Conservation (phyloP, 2,113 vertebrate genomes). For the Mustela nigripes region DNA sequence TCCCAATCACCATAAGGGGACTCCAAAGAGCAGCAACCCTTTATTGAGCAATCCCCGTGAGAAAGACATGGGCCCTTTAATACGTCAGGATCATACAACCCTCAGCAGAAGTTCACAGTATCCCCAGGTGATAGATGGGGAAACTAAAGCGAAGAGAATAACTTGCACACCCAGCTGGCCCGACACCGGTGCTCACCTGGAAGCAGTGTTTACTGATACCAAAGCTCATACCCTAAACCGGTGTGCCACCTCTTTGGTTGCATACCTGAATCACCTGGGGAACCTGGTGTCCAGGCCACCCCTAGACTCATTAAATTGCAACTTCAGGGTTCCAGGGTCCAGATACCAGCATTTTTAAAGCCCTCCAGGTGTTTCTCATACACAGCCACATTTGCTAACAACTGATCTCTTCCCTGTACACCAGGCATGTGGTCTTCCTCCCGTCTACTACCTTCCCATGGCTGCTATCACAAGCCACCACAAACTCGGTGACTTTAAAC, state of each 20-base stretch:
- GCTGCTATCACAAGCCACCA: background rate
- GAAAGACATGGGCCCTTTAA: background rate
- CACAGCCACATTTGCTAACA: background rate
- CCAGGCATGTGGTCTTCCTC: background rate
- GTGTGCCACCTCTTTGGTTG: rapidly evolving
- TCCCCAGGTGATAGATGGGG: background rate
- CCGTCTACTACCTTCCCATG: background rate
- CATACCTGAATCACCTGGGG: background rate
- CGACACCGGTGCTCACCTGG: background rate
- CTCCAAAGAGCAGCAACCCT: background rate
- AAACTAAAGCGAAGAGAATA: background rate
- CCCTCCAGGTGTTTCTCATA: background rate
- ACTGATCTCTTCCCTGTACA: background rate
- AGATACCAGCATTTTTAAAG: background rate
- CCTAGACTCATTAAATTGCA: background rate
- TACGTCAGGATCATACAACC: no score
- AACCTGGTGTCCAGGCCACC: background rate
- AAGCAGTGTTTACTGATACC: background rate
- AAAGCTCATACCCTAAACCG: background rate
- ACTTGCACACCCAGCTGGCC: background rate
- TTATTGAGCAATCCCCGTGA: rapidly evolving
- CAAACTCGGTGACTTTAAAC: background rate
- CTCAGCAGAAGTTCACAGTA: background rate
- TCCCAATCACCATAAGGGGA: background rate
- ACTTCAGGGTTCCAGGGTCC: no score